Conservation (phyloP, 2,888 invertebrate species). For the Lasioglossum leucozonium region DNA sequence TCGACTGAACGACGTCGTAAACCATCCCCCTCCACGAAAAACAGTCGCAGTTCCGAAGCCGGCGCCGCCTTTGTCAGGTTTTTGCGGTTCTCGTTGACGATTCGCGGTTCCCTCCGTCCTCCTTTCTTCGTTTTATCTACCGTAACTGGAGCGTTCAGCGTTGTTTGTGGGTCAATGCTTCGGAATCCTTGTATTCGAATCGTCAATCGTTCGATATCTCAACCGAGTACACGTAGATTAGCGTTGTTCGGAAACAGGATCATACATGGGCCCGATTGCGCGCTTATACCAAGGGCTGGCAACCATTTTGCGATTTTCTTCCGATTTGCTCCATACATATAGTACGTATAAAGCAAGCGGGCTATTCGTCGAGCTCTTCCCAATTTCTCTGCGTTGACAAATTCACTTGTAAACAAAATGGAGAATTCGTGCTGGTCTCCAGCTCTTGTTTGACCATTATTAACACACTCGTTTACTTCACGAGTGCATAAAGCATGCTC, state of each 20-base stretch:
- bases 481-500: no score
- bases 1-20: constrained; percentile 20
- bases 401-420: no score
- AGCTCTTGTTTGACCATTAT: no score
- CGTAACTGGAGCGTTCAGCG: constrained; percentile 9
- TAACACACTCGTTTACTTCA: no score
- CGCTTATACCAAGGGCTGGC: background rate
- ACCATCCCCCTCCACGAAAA: background rate
- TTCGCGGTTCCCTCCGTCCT: background rate
- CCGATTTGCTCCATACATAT: no score
- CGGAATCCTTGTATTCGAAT: background rate
- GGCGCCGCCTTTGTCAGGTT: constrained; percentile 1
- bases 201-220: background rate
- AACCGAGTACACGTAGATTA: background rate
- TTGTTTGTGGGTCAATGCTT: background rate
- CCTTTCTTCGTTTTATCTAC: background rate
- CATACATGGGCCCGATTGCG: background rate
- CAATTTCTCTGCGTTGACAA: no score
- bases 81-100: constrained; percentile 8
- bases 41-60: background rate
- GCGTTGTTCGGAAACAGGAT: background rate
- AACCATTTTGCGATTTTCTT: background rate
- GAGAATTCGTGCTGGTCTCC: background rate
- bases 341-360: no score
- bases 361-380: no score